A percentile compares a stretch with the other conserved stretches of the same genome.
These are phyloP conservation scores for Chrysopilus asiliformis DNA, from an alignment of 2,888 invertebrate genomes.

Conservation along the genomic window DNA sequence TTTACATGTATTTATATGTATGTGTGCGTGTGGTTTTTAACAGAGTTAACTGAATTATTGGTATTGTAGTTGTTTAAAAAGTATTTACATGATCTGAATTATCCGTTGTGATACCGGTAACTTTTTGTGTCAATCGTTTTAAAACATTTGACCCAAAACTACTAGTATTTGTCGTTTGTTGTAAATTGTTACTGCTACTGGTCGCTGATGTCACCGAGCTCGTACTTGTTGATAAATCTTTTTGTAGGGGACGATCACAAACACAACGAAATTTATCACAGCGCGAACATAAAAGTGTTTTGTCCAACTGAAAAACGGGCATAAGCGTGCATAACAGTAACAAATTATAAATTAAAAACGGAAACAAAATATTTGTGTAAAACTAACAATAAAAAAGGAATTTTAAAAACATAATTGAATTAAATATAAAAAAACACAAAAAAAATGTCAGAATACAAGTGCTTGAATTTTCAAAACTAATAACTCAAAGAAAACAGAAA, in stretches of 20 bases:
- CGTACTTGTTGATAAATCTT: conserved; percentile 18
- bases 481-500: conserved; percentile 5
- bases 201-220: conserved; percentile 20
- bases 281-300: conserved; percentile 32
- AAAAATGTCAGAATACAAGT: too few species aligned
- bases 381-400: too few species aligned
- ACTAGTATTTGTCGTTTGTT: too few species aligned
- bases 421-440: too few species aligned
- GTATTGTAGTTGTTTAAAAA: too few species aligned
- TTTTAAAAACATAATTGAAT: too few species aligned
- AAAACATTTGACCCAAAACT: conserved; percentile 29
- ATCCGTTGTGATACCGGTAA: conserved; percentile 21
- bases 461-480: too few species aligned
- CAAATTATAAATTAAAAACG: conserved; percentile 9
- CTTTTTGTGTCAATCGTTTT: conserved; percentile 32
- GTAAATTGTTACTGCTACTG: conserved; percentile 10
- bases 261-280: conserved; percentile 35
- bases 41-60: too few species aligned
- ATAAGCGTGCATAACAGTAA: conserved; percentile 13
- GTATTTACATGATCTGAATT: conserved; percentile 16
- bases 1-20: too few species aligned
- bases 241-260: conserved; percentile 23
- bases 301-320: conserved; percentile 33
- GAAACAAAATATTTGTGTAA: too few species aligned
- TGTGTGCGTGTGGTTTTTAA: too few species aligned